phyloP scores from a whole-genome alignment of 1,140 invertebrate genomes.

The Bombus impatiens region DNA sequence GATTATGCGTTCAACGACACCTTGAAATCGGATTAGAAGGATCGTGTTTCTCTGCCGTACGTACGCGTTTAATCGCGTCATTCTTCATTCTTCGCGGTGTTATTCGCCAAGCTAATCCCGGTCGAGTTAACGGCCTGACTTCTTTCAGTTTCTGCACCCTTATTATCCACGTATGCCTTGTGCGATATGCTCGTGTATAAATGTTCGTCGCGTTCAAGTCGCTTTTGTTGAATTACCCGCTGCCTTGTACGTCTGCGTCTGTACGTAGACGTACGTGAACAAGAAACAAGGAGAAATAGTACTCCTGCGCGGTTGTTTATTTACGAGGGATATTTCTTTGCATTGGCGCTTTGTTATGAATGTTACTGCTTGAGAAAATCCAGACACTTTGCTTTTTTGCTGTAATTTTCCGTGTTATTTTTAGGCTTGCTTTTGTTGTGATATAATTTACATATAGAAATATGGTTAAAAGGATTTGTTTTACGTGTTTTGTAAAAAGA shows the following conservation, averaged over 20 bases:
- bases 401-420: too few relatives aligned
- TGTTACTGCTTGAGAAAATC: too few relatives aligned
- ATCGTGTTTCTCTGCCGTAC: constrained; percentile 27
- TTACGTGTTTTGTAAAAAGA: background rate
- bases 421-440: too few relatives aligned
- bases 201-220: background rate
- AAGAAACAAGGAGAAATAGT: background rate
- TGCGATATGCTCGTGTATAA: background rate
- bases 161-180: background rate
- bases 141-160: background rate
- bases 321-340: background rate
- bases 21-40: constrained; percentile 32
- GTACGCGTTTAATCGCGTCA: constrained; percentile 20
- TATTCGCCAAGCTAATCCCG: background rate
- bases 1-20: constrained; percentile 41
- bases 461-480: too few relatives aligned
- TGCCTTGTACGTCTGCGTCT: background rate
- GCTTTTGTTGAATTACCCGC: background rate
- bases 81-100: constrained; percentile 18
- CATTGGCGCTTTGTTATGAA: accelerated
- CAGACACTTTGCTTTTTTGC: too few relatives aligned
- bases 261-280: background rate
- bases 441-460: too few relatives aligned
- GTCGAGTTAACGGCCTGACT: constrained; percentile 1
- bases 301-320: background rate